phyloP scores from a whole-genome alignment of 2,797 vertebrate species.

The Tolypeutes matacus region DNA sequence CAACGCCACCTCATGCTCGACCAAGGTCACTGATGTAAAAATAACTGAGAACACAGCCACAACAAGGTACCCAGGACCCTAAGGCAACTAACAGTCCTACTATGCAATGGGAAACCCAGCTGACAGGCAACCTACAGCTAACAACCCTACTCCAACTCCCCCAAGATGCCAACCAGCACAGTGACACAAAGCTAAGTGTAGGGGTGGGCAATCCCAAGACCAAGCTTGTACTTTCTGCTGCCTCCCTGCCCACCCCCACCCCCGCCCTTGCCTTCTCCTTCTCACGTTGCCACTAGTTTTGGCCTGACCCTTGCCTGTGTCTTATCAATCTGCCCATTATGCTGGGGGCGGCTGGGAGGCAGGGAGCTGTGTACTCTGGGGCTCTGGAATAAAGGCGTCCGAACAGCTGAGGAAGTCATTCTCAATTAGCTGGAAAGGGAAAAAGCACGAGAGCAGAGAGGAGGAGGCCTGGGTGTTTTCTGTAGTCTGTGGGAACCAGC shows the following conservation, averaged over 20 bases:
- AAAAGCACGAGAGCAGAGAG: conserved; percentile 15
- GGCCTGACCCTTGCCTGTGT: not conserved
- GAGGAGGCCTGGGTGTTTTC: not conserved
- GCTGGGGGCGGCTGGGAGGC: not conserved
- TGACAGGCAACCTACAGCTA: too few species aligned
- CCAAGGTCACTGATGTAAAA: not conserved
- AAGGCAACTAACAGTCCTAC: not conserved
- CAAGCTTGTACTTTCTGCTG: rapidly evolving
- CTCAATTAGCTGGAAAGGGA: not conserved
- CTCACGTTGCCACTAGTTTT: not conserved
- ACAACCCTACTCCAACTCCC: not conserved
- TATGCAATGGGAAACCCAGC: not conserved
- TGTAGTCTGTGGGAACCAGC: conserved; percentile 9
- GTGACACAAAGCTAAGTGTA: not conserved
- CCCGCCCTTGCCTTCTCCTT: too few species aligned
- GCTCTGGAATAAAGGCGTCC: conserved; percentile 33
- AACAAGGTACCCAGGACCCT: not conserved
- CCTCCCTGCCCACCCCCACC: not conserved
- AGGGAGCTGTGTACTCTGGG: not conserved
- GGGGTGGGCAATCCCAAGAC: not conserved
- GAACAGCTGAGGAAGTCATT: not conserved
- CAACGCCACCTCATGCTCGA: not conserved
- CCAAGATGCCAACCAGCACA: not conserved
- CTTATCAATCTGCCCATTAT: conserved; percentile 52
- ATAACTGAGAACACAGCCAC: too few species aligned